These are phyloP conservation scores for Sthenelais limicola DNA, from an alignment of 2,888 invertebrate genomes.

Conservation along the genomic window DNA sequence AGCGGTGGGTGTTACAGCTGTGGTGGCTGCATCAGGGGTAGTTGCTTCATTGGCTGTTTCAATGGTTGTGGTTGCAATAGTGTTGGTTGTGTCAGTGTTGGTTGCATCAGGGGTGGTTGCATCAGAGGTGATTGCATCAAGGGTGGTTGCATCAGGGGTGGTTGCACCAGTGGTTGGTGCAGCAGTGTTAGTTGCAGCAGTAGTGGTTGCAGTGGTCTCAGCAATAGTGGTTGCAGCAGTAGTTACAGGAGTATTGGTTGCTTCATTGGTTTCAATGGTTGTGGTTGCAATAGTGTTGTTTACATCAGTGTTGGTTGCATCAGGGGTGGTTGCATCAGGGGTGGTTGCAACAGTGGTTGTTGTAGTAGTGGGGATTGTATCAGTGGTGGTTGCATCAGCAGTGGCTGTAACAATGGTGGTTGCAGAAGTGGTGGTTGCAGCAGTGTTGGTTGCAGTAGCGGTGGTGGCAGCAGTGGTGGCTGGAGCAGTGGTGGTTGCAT, in stretches of 20 bases:
- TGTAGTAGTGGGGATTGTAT: background rate
- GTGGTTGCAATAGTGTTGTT: slow-evolving; percentile 18
- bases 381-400: slow-evolving; percentile 7
- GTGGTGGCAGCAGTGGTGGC: slow-evolving; percentile 34
- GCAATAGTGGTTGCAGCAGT: slow-evolving; percentile 23
- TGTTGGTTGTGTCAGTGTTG: too few relatives aligned
- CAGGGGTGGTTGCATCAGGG: slow-evolving; percentile 3
- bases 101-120: slow-evolving; percentile 1
- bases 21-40: background rate
- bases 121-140: slow-evolving; percentile 8
- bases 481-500: slow-evolving; percentile 35
- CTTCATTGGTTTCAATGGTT: slow-evolving; percentile 1
- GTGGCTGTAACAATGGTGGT: background rate
- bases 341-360: slow-evolving; percentile 9
- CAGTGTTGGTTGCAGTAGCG: too few relatives aligned
- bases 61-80: slow-evolving; percentile 1
- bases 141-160: background rate
- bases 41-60: slow-evolving; percentile 20
- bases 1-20: slow-evolving; percentile 11
- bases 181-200: slow-evolving; percentile 26
- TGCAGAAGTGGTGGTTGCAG: slow-evolving; percentile 3
- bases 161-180: slow-evolving; percentile 27
- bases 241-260: slow-evolving; percentile 7
- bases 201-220: slow-evolving; percentile 16
- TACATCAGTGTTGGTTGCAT: background rate